Base-by-base conservation (phyloP, 1,140 invertebrate species). In the Pseudomyrmex flavicornis region DNA sequence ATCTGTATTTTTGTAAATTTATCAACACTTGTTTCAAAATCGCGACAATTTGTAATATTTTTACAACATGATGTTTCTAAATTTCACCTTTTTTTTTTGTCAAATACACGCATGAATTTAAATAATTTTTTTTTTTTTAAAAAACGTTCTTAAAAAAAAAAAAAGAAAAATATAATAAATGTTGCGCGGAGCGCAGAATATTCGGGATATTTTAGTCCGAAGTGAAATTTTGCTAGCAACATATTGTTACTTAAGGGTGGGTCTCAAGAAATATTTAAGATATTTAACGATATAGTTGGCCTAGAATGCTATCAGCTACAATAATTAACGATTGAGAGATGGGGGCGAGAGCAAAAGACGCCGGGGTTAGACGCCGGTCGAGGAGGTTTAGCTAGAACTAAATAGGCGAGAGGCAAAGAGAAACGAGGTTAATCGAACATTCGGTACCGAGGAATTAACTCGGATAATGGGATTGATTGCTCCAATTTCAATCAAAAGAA, bases 391-490 rank as follows among this genome's bases (percentile, higher is more conserved):
- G 76, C 12, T 44, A 72, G 54, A 35, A 69, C 76, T 80, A 72
- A 80, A 80, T 80, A 61, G 66, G 65, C 35, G 52, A 80, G 76
- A 70, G 65, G 66, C 35, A 52, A 68, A 35, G 35, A 69, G 66
- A 80, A 80, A 72, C 20, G 76, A 80, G 66, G 66, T 80, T 80
- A 80, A 80, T 80, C 54, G 76, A 80, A 80, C 76, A 72, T 80
- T 72, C 66, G 66, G 66, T 80, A 80, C 10, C 56, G 15, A 72
- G 56, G 76, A 80, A 80, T 80, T 80, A 80, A 80, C 76, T 80
- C 56, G 66, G 20, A 80, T 80, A 80, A 80, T 80, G 10, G 54
- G 44, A 80, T 70, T 80, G 54, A 80, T 72, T 59, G 66, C 46
- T 80, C n/a, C 54, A 80, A 80, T 80, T 80, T 80, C 72, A 80